A percentile compares a stretch with the other conserved stretches of the same genome.
Evolutionary conservation across 2,888 invertebrate species (phyloP).

Genomic region (Abrostola tripartita): DNA sequence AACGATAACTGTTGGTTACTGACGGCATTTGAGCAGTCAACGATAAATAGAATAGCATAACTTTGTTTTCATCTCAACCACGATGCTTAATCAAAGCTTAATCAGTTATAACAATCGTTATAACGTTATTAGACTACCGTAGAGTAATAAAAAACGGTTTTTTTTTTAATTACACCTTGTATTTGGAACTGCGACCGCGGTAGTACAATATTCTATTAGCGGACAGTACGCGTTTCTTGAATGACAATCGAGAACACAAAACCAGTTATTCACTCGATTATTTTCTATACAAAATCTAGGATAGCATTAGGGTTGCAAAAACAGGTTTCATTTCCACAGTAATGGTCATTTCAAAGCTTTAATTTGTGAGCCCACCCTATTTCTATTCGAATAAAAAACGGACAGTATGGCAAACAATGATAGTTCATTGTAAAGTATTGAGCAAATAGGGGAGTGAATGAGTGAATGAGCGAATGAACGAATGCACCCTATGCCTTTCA

Average conservation of each 20-base stretch:
- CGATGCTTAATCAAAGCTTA: too few relatives aligned
- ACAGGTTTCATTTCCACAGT: constrained; percentile 45
- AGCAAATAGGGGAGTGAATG: constrained; percentile 77
- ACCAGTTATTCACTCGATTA: constrained; percentile 15
- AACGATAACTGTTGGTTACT: too few relatives aligned
- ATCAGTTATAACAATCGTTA: too few relatives aligned
- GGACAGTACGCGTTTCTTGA: background rate
- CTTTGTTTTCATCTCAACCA: too few relatives aligned
- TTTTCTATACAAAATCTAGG: constrained; percentile 12
- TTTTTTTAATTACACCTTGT: too few relatives aligned
- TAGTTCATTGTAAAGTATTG: constrained; percentile 82
- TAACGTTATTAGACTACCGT: too few relatives aligned
- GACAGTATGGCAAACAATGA: constrained; percentile 73
- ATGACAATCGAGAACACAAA: constrained; percentile 6
- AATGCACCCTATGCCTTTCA: constrained; percentile 73
- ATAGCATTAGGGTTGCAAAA: constrained; percentile 21
- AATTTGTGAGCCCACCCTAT: constrained; percentile 60
- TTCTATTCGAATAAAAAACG: constrained; percentile 58
- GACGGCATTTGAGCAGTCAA: too few relatives aligned
- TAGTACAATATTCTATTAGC: background rate
- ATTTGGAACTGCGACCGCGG: too few relatives aligned
- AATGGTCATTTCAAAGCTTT: constrained; percentile 56
- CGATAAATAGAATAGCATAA: too few relatives aligned
- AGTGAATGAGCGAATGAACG: constrained; percentile 33
- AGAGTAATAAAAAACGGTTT: too few relatives aligned